Evolutionary conservation across 2,797 vertebrate genomes (phyloP).

Genomic region (Lophius americanus): DNA sequence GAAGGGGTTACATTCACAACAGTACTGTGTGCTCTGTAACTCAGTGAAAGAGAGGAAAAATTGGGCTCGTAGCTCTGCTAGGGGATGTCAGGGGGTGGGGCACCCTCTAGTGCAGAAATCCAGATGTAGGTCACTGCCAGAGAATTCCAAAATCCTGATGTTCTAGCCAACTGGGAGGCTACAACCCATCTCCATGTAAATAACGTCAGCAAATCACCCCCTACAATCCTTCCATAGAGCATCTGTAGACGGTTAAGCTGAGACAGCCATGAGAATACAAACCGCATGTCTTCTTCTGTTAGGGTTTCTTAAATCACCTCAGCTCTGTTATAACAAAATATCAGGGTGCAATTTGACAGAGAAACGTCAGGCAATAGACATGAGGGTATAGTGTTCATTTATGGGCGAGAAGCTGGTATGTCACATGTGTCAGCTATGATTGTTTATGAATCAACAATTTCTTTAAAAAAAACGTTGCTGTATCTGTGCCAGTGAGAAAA

Average conservation of each 20-base stretch:
- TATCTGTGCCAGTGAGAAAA: conserved; percentile 55
- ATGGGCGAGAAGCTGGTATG: conserved; percentile 35
- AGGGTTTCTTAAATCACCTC: conserved; percentile 77
- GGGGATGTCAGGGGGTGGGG: conserved; percentile 69
- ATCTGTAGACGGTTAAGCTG: conserved; percentile 83
- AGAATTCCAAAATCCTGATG: conserved; percentile 82
- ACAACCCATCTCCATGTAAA: conserved; percentile 79
- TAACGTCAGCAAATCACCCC: conserved; percentile 81
- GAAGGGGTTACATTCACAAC: conserved; percentile 45
- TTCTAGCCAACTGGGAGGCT: conserved; percentile 78
- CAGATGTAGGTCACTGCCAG: conserved; percentile 85
- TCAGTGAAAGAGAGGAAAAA: conserved; percentile 35
- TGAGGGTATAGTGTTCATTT: conserved; percentile 43
- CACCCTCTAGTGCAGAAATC: conserved; percentile 76
- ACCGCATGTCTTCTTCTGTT: conserved; percentile 81
- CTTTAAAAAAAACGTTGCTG: conserved; percentile 62
- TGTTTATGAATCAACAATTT: conserved; percentile 63
- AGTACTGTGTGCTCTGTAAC: conserved; percentile 25
- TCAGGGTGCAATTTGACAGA: conserved; percentile 71
- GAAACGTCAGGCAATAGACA: conserved; percentile 55
- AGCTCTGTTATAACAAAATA: conserved; percentile 71
- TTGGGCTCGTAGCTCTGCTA: conserved; percentile 55
- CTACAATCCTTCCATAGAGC: conserved; percentile 74
- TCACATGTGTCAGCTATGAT: conserved; percentile 50
- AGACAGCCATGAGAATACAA: conserved; percentile 82